Conservation (phyloP, 2,888 invertebrate species). For the Sminthurinus aureus region DNA sequence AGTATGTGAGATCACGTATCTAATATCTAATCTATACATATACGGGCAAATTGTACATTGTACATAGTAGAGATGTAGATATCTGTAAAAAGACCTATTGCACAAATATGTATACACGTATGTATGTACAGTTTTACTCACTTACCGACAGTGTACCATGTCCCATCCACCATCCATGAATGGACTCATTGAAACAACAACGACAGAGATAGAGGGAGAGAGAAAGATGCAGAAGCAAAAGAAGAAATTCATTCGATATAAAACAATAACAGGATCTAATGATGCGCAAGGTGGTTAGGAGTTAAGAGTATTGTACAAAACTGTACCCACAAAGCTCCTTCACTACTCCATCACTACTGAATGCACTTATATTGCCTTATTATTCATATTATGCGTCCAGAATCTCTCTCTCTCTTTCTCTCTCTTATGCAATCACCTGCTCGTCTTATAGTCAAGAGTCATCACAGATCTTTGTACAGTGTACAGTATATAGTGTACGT, state of each 20-base stretch:
- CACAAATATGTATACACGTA: not conserved
- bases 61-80: not conserved
- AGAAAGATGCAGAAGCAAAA: not conserved
- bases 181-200: no score
- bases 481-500: no score
- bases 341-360: not conserved
- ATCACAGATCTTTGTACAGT: not conserved
- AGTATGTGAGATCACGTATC: not conserved
- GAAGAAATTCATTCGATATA: slow-evolving; percentile 36
- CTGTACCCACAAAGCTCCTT: not conserved
- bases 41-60: no score
- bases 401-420: not conserved
- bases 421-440: slow-evolving; percentile 13
- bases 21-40: not conserved
- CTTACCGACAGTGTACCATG: not conserved
- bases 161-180: not conserved
- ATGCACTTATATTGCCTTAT: no score
- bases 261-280: slow-evolving; percentile 50
- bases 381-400: not conserved
- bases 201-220: not conserved
- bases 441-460: slow-evolving; percentile 4
- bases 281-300: slow-evolving; percentile 43
- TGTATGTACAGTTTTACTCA: not conserved
- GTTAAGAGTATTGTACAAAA: slow-evolving; percentile 2
- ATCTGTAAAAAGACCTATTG: no score